Evolutionary conservation across 2,797 vertebrate genomes (phyloP), one percentile per base, ranked within the genome.

Genomic region (Molossus alvarezi): DNA sequence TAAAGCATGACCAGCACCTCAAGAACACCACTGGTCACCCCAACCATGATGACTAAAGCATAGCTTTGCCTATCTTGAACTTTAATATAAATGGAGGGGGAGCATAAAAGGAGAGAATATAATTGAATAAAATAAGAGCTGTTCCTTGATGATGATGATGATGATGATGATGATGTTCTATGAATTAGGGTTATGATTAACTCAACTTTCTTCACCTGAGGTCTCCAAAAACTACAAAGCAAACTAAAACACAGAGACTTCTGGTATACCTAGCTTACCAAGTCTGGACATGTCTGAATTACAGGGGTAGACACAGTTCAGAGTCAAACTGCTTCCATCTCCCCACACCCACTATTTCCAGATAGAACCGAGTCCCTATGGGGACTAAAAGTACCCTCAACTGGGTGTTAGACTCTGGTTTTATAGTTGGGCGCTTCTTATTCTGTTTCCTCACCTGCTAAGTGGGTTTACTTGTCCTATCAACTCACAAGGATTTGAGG

Each of bases 111-210:
- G 67, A 60, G 77, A 80, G 33, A 51, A 25, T 25, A 45, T 57
- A 76, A 95, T 33, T 87, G 69, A 96, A 87, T 81, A 86, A 89
- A 91, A 48, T 67, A 69, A 93, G 58, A 80, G n/a, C 33, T 45
- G n/a, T 85, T 57, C 45, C 72, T 85, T 92, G 69, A 81, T 41
- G n/a, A 64, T 51, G 41, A 33, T 45, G 29, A 37, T 51, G 41
- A 33, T 45, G 29, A 37, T 45, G 23, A 18, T 60, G 37, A 27
- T 57, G 37, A 27, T 57, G 29, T 33, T 11, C 45, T 15, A 53
- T 60, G 18, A 88, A 41, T 72, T 72, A 20, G 53, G 55, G 15
- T 0, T 62, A 9, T 76, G 71, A 76, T 89, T 76, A 57, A 94
- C 9, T 88, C 41, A 80, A 45, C 15, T 15, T 9, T 51, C 58